A percentile compares a stretch with the other conserved stretches of the same genome.
Conservation (phyloP, 2,113 vertebrate species). For the Hydrochoerus hydrochaeris region DNA sequence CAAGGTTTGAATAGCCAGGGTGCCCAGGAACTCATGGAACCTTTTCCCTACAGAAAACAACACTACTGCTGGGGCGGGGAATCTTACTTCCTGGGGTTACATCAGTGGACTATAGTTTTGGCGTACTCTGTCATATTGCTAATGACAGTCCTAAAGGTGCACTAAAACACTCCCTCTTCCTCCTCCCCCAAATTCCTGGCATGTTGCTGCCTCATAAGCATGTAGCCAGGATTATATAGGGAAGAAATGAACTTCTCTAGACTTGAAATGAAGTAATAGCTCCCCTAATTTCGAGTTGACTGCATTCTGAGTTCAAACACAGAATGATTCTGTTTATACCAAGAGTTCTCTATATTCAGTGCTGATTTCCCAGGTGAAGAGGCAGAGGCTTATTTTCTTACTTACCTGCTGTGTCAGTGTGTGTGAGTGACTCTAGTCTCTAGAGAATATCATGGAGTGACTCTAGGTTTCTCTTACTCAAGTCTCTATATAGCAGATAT, state of each 20-base stretch:
- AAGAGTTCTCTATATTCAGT: not conserved
- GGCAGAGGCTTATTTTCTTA: not conserved
- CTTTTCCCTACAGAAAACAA: conserved; percentile 48
- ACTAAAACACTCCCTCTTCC: not conserved
- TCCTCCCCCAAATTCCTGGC: conserved; percentile 61
- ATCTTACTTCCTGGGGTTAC: conserved; percentile 70
- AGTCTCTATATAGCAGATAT: not conserved
- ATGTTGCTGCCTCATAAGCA: conserved; percentile 52
- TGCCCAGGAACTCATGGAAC: conserved; percentile 47
- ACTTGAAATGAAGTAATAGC: not conserved
- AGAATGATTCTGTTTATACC: not conserved
- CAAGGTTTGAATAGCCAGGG: conserved; percentile 52
- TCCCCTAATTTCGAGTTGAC: conserved; percentile 7
- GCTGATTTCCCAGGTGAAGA: not conserved
- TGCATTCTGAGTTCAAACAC: not conserved
- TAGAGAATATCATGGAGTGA: not conserved
- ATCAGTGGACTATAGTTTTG: conserved; percentile 61
- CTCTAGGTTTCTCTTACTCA: not conserved
- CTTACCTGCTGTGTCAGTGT: not conserved
- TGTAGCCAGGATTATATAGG: not conserved
- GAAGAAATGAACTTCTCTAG: not conserved
- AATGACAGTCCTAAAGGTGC: not conserved
- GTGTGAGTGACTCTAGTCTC: not conserved
- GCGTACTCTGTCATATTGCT: conserved; percentile 57
- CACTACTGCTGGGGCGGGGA: conserved; percentile 58